A percentile compares a stretch with the other conserved stretches of the same genome.
phyloP scores from a whole-genome alignment of 2,113 vertebrate species.

The Rhadina sibilatrix region DNA sequence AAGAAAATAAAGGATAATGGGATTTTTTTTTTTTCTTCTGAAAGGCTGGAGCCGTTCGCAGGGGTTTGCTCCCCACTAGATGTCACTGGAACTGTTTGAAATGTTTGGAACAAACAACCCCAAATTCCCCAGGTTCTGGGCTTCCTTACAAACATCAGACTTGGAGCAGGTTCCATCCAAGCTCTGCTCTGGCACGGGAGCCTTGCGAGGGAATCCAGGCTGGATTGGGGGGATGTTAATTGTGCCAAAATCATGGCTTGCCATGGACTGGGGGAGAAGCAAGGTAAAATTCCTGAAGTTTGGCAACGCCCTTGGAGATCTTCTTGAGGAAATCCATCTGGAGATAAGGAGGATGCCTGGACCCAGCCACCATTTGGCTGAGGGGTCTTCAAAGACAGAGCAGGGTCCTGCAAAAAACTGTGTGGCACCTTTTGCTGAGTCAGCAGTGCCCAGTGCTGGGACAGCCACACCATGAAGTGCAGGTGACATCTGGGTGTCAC shows the following conservation, averaged over 20 bases:
- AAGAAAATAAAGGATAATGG: conserved; percentile 61
- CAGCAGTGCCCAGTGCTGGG: neutral
- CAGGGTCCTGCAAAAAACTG: neutral
- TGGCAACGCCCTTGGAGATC: neutral
- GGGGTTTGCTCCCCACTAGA: conserved; percentile 67
- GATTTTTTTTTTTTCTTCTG: conserved; percentile 18
- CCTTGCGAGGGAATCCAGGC: neutral
- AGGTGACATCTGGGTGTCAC: neutral
- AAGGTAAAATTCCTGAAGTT: neutral
- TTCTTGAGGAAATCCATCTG: neutral
- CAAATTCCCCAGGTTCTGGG: conserved; percentile 24
- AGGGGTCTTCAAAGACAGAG: neutral
- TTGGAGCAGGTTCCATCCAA: neutral
- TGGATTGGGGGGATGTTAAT: no score
- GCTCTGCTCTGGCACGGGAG: neutral
- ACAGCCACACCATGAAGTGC: accelerated
- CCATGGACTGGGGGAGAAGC: neutral
- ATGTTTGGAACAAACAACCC: conserved; percentile 54
- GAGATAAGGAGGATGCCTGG: neutral
- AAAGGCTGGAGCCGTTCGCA: neutral
- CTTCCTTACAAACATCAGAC: neutral
- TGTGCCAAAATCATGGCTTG: neutral
- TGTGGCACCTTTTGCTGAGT: neutral
- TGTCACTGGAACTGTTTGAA: conserved; percentile 71
- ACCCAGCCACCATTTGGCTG: accelerated